These are phyloP conservation scores for Odontocerum albicorne DNA, from an alignment of 2,888 invertebrate species.

Conservation along the genomic window DNA sequence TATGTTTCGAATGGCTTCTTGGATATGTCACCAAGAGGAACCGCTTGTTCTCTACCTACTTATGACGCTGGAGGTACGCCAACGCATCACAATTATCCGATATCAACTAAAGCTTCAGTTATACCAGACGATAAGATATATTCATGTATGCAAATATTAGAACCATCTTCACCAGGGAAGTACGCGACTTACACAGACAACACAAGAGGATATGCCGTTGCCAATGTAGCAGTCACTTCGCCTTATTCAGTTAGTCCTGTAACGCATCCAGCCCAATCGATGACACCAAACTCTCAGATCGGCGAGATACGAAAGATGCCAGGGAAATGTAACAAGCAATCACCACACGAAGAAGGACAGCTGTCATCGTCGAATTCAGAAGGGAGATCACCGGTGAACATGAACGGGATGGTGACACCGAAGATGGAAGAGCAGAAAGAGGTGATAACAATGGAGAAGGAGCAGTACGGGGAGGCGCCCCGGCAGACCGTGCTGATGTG, in stretches of 20 bases:
- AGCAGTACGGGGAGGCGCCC: conserved; percentile 60
- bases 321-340: conserved; percentile 38
- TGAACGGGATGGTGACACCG: conserved; percentile 55
- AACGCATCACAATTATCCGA: conserved; percentile 58
- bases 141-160: conserved; percentile 59
- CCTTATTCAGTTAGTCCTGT: conserved; percentile 54
- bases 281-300: conserved; percentile 40
- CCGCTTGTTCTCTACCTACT: conserved; percentile 61
- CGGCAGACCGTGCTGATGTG: conserved; percentile 94
- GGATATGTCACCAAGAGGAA: conserved; percentile 68
- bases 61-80: conserved; percentile 54
- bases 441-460: conserved; percentile 31
- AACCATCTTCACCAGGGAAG: conserved; percentile 62
- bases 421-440: conserved; percentile 62
- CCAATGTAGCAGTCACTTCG: conserved; percentile 52
- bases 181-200: conserved; percentile 59
- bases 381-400: conserved; percentile 64
- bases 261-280: conserved; percentile 50
- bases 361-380: conserved; percentile 56
- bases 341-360: conserved; percentile 41
- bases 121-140: conserved; percentile 63
- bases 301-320: conserved; percentile 30
- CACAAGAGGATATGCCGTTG: conserved; percentile 57
- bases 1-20: conserved; percentile 84
- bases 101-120: conserved; percentile 47